Conservation (phyloP, 2,113 vertebrate species). For the Phasianus colchicus region DNA sequence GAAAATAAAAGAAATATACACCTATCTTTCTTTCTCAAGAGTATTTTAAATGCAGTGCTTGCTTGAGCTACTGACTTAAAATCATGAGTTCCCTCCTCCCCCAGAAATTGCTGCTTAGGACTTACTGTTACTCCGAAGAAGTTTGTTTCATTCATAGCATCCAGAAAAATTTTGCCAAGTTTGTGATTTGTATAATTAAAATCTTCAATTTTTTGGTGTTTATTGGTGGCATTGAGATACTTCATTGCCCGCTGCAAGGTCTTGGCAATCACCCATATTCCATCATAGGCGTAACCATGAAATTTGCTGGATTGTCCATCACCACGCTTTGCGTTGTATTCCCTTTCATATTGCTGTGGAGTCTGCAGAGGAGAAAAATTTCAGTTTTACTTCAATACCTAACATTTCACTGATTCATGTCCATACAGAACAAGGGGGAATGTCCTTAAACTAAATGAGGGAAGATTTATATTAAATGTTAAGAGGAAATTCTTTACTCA, state of each 20-base stretch:
- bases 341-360: constrained; percentile 94
- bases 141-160: constrained; percentile 99
- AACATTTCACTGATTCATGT: background rate
- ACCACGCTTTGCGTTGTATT: constrained; percentile 91
- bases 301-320: constrained; percentile 97
- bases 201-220: constrained; percentile 89
- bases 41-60: background rate
- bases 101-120: background rate
- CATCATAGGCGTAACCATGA: constrained; percentile 97
- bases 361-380: constrained; percentile 80
- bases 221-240: constrained; percentile 85
- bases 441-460: background rate
- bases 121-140: constrained; percentile 98
- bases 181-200: constrained; percentile 95
- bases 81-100: background rate
- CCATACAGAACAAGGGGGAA: background rate
- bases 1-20: background rate
- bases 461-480: background rate
- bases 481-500: background rate
- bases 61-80: background rate
- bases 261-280: constrained; percentile 99
- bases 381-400: background rate
- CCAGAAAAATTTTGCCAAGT: constrained; percentile 94
- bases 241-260: constrained; percentile 94
- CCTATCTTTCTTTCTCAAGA: background rate